These are phyloP conservation scores for Lydus trimaculatus DNA, from an alignment of 2,888 invertebrate species.

Conservation along the genomic window DNA sequence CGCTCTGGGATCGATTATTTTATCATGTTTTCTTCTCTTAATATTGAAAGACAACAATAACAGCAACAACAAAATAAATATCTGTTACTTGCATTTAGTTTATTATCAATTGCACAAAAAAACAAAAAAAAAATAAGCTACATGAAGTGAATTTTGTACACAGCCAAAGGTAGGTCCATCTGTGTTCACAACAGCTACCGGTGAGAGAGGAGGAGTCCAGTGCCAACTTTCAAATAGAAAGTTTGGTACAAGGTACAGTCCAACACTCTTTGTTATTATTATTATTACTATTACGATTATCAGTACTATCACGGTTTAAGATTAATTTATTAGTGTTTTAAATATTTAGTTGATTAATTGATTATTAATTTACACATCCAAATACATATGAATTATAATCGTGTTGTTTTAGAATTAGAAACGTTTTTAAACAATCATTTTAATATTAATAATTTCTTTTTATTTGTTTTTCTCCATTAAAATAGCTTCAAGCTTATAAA, in stretches of 20 bases:
- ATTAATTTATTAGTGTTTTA: background rate
- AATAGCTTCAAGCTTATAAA: background rate
- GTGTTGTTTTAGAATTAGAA: conserved; percentile 1
- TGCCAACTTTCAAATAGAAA: conserved; percentile 81
- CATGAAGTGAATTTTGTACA: conserved; percentile 22
- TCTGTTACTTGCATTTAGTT: conserved; percentile 5
- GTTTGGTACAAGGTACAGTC: conserved; percentile 83
- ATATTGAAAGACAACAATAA: conserved; percentile 9
- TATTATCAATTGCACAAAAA: conserved; percentile 25
- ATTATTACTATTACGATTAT: background rate
- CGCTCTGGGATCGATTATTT: conserved; percentile 39
- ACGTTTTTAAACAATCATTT: background rate
- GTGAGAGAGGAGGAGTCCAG: conserved; percentile 68
- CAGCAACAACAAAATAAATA: conserved; percentile 12
- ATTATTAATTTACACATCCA: background rate
- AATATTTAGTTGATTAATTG: background rate
- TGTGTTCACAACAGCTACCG: conserved; percentile 66
- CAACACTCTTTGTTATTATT: conserved; percentile 11
- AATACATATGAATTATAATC: background rate
- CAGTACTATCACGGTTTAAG: no score
- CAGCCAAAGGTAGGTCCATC: conserved; percentile 60
- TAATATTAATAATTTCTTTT: background rate
- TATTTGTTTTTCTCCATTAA: background rate
- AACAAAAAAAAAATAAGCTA: background rate
- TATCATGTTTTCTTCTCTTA: conserved; percentile 31